Base-by-base conservation (phyloP, 2,113 vertebrate genomes). In the Mormyrus lacerda region DNA sequence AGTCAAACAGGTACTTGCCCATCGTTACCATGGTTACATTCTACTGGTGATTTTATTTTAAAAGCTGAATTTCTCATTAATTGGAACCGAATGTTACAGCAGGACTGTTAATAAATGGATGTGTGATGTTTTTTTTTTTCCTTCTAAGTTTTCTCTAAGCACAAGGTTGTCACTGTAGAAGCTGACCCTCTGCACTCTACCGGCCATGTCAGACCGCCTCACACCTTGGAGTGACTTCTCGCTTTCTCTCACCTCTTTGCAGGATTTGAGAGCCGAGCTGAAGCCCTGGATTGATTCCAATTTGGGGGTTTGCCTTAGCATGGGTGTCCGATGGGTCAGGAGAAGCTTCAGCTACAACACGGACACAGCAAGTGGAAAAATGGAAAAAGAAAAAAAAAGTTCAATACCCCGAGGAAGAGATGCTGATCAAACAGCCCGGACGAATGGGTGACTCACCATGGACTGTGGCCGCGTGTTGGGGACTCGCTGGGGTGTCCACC, bases 401-500 rank as follows among this genome's bases (percentile, higher is more conserved):
- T 39, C 27, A 35, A n/a, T 24, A 44, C 0, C 7, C 39, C 3
- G 3, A 44, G 2, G 35, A 76, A 90, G 21, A 8, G 31, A 31
- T 17, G 42, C 35, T 31, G 35, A 89, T 44, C 6, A n/a, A 11
- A 19, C n/a, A 7, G 39, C 3, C 44, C 3, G 88, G 11, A 85
- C 3, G 9, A 21, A 3, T 11, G 19, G 21, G 1, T 45, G 31
- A 55, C 87, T 88, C 35, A 95, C 95, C 94, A 92, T 90, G 45
- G 94, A 92, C 90, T 94, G 93, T 47, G 93, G 91, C 65, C 93
- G 93, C 65, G 92, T 92, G 91, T 90, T 50, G 4, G 90, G 91
- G 47, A 95, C 93, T 88, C 94, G 93, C 87, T 93, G 95, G n/a
- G 94, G 94, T 19, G 93, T 95, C 93, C 93, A 93, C 89, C 90